Evolutionary conservation across 2,888 invertebrate species (phyloP).

Genomic region (Nemapogon koenigi): DNA sequence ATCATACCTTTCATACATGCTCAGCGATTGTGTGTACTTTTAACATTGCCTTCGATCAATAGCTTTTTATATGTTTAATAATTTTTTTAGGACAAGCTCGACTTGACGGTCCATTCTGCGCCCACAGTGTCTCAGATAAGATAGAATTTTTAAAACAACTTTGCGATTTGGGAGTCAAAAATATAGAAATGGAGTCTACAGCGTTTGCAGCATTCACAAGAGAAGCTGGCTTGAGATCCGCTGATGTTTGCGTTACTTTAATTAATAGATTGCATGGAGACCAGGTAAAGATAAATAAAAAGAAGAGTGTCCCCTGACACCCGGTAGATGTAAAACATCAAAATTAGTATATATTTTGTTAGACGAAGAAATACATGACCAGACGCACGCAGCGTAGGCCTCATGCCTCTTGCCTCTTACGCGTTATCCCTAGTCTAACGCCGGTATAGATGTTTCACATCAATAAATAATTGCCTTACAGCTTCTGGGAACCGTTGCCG

Average conservation of each 20-base stretch:
- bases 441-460: no score
- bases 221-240: constrained; percentile 69
- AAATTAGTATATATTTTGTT: no score
- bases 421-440: no score
- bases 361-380: no score
- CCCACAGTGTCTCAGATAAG: constrained; percentile 69
- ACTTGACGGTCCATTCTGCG: constrained; percentile 78
- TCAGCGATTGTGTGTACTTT: no score
- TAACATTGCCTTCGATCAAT: no score
- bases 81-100: constrained; percentile 72
- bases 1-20: no score
- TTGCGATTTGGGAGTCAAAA: constrained; percentile 64
- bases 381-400: no score
- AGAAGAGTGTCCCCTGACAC: background rate
- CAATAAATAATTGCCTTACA: no score
- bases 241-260: constrained; percentile 75
- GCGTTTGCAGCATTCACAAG: constrained; percentile 74
- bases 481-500: no score
- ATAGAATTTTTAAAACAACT: constrained; percentile 63
- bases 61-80: background rate
- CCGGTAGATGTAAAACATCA: no score
- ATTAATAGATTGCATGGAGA: constrained; percentile 75
- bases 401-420: no score
- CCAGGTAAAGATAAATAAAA: constrained; percentile 48
- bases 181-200: constrained; percentile 83